A percentile compares a stretch with the other conserved stretches of the same genome.
Evolutionary conservation across 35 echinoderm and acorn worm species (phyloP).

Genomic region (Heliocidaris tuberculata): DNA sequence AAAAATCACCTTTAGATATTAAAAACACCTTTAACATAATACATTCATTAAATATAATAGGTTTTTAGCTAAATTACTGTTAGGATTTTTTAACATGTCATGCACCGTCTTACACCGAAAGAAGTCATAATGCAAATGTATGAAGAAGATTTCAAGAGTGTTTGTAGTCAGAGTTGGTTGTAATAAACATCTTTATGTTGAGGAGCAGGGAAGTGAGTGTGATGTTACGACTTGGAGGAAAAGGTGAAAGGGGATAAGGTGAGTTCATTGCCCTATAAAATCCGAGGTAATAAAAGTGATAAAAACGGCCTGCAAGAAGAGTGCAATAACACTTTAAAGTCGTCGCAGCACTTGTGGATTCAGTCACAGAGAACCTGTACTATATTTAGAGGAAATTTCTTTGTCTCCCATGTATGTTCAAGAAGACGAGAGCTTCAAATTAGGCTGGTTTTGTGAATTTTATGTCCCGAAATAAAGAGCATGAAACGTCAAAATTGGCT

Average conservation of each 20-base stretch:
- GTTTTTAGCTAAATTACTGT: too few relatives aligned
- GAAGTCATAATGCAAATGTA: too few relatives aligned
- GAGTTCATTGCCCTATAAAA: neutral
- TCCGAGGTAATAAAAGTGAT: neutral
- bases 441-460: neutral
- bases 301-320: conserved; percentile 12
- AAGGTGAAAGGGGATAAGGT: neutral
- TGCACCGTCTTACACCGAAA: too few relatives aligned
- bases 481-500: neutral
- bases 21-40: too few relatives aligned
- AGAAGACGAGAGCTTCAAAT: neutral
- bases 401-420: neutral
- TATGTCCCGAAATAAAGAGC: neutral
- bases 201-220: neutral
- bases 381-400: neutral
- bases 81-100: too few relatives aligned
- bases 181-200: neutral
- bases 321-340: conserved; percentile 14
- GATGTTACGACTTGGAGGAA: neutral
- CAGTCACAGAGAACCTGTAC: neutral
- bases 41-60: too few relatives aligned
- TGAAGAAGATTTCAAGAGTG: neutral
- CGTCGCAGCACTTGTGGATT: neutral
- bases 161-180: neutral
- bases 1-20: too few relatives aligned